These are phyloP conservation scores for Tolypeutes matacus DNA, from an alignment of 2,797 vertebrate species.

Conservation along the genomic window DNA sequence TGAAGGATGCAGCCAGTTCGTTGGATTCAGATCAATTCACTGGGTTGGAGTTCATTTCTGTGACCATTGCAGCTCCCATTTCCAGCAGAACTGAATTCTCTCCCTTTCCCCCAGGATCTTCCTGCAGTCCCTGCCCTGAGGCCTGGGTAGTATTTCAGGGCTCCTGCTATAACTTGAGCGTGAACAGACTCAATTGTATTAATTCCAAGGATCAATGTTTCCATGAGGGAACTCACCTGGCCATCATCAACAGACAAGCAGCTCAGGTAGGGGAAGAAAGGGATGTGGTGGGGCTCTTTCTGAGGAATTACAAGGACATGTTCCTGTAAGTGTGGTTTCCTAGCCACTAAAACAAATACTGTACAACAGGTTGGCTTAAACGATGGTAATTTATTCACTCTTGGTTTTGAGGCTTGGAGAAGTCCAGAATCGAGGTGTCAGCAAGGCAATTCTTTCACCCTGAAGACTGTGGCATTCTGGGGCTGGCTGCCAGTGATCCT, in stretches of 20 bases:
- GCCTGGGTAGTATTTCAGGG: not conserved
- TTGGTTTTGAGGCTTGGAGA: too few species aligned
- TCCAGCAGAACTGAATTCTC: not conserved
- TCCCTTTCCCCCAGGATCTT: not conserved
- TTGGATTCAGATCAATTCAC: not conserved
- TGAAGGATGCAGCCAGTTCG: not conserved
- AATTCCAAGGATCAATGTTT: not conserved
- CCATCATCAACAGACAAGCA: not conserved
- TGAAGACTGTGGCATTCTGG: too few species aligned
- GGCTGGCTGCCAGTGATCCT: too few species aligned
- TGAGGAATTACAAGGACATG: not conserved
- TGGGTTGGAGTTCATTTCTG: not conserved
- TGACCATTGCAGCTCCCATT: not conserved
- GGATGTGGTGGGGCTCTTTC: not conserved
- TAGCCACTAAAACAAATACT: too few species aligned
- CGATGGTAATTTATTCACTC: too few species aligned
- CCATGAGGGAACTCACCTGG: not conserved
- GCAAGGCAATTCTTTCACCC: too few species aligned
- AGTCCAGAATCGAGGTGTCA: too few species aligned
- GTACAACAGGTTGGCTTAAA: too few species aligned
- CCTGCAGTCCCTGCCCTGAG: not conserved
- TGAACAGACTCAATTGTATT: fast-evolving
- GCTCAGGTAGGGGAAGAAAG: not conserved
- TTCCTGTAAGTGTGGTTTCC: too few species aligned
- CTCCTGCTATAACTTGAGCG: not conserved